Conservation (phyloP, 2,797 vertebrate species). For the Valencia hispanica region DNA sequence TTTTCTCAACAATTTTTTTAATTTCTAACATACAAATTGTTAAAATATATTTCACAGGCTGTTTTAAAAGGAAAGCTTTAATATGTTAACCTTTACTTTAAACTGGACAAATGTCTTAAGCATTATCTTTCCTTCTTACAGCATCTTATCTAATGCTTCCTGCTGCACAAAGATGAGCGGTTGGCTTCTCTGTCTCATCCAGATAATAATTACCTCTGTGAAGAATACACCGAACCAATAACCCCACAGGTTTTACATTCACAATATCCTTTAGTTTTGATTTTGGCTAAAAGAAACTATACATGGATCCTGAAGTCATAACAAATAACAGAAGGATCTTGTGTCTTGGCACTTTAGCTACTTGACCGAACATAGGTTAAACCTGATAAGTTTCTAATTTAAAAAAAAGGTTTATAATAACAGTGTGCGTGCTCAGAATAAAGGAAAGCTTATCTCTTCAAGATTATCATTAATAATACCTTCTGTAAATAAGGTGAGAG, state of each 20-base stretch:
- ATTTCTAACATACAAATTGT: too few species aligned
- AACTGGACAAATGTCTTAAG: not conserved
- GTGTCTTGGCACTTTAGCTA: not conserved
- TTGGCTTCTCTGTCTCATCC: not conserved
- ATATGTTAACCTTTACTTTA: not conserved
- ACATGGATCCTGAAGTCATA: not conserved
- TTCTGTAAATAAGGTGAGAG: not conserved
- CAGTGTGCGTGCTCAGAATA: not conserved
- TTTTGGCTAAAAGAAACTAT: not conserved
- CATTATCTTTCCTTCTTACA: not conserved
- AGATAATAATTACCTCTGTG: not conserved
- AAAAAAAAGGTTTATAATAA: not conserved
- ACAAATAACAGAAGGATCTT: not conserved
- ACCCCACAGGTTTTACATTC: not conserved
- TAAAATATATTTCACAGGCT: not conserved
- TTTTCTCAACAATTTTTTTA: not conserved
- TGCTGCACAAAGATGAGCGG: not conserved
- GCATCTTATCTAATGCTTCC: not conserved
- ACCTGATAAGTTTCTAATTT: not conserved
- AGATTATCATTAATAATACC: not conserved
- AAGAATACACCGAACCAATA: not conserved
- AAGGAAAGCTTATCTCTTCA: not conserved
- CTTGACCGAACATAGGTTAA: not conserved
- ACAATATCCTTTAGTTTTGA: not conserved
- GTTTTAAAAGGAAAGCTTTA: not conserved